Percentiles rank a stretch among this genome's conserved stretches.
phyloP scores from a whole-genome alignment of 2,113 vertebrate species.

The rat (Rattus norvegicus) region GRCr8 NC_086020.1:220813501-220814000 shows the following conservation, averaged over 20 bases:
- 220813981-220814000: slow-evolving; percentile 3
- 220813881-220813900: neutral
- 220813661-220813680: too few relatives aligned
- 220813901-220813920: neutral
- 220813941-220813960: neutral
- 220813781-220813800: too few relatives aligned
- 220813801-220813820: too few relatives aligned
- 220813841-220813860: too few relatives aligned
- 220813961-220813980: neutral
- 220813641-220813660: neutral
- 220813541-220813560: neutral
- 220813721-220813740: too few relatives aligned
- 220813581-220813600: neutral
- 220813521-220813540: neutral
- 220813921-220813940: neutral
- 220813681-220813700: too few relatives aligned
- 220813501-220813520: neutral
- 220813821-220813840: too few relatives aligned
- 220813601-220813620: neutral
- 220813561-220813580: neutral
- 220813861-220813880: neutral
- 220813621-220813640: neutral
- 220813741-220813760: too few relatives aligned
- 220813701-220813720: too few relatives aligned
- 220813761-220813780: too few relatives aligned